Evolutionary conservation across 2,797 vertebrate species (phyloP).

Genomic region (Enteromius argenteus): DNA sequence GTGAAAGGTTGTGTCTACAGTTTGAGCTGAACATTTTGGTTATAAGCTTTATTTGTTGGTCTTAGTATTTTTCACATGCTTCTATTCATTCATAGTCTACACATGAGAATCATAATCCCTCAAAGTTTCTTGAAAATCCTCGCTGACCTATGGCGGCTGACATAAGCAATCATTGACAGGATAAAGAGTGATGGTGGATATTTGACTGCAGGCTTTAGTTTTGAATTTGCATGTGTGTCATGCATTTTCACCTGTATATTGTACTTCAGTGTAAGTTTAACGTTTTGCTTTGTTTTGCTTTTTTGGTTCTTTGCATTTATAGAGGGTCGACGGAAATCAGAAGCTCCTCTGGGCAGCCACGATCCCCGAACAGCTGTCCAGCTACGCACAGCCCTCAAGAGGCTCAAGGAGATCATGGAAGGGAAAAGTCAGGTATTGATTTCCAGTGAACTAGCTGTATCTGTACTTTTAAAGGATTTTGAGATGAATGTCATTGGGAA

Average conservation of each 20-base stretch:
- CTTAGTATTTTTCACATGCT: neutral
- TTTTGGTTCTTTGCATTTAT: constrained; percentile 38
- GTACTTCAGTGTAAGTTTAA: neutral
- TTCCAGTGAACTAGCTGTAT: neutral
- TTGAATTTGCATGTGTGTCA: constrained; percentile 35
- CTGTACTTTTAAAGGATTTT: neutral
- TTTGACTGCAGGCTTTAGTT: constrained; percentile 1
- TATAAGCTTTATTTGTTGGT: neutral
- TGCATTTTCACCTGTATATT: constrained; percentile 34
- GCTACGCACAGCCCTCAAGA: constrained; percentile 93
- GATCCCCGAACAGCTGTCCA: constrained; percentile 98
- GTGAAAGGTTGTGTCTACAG: neutral
- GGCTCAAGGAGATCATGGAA: constrained; percentile 99
- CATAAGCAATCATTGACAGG: constrained; percentile 37
- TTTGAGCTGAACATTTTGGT: constrained; percentile 21
- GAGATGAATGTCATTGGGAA: neutral
- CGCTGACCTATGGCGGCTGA: neutral
- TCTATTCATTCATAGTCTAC: constrained; percentile 1
- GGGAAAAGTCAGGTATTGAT: constrained; percentile 94
- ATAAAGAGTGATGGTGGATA: constrained; percentile 21
- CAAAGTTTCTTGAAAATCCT: neutral
- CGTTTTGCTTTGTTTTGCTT: constrained; percentile 30
- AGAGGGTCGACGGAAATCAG: constrained; percentile 92
- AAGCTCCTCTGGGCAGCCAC: constrained; percentile 87
- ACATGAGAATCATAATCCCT: constrained; percentile 27